Evolutionary conservation across 2,797 vertebrate genomes (phyloP).

Genomic region (Poecilia gillii): DNA sequence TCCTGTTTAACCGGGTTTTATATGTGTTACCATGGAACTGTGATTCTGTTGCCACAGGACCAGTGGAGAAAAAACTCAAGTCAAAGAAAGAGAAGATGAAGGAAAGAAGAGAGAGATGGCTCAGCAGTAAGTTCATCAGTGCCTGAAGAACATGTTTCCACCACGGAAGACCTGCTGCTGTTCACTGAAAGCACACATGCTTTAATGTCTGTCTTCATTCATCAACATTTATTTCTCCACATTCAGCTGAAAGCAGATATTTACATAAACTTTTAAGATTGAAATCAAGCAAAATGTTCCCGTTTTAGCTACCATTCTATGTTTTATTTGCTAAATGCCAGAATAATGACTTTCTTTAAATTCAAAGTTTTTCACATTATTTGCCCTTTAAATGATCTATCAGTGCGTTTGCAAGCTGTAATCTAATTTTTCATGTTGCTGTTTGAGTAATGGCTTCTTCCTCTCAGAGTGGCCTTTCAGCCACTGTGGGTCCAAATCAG

Average conservation of each 20-base stretch:
- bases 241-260: background rate
- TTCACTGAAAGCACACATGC: background rate
- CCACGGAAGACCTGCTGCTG: background rate
- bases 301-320: no score
- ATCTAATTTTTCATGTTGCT: background rate
- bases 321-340: background rate
- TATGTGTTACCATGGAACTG: conserved; percentile 6
- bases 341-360: background rate
- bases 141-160: background rate
- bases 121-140: conserved; percentile 76
- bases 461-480: background rate
- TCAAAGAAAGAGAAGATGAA: conserved; percentile 83
- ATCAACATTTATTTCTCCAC: background rate
- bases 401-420: background rate
- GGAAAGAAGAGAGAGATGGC: conserved; percentile 78
- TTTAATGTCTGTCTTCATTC: background rate
- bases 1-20: background rate
- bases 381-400: background rate
- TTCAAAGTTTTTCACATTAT: background rate
- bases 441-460: background rate
- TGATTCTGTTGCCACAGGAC: conserved; percentile 43
- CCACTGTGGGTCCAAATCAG: background rate
- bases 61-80: conserved; percentile 67
- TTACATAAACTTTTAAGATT: background rate
- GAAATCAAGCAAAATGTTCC: background rate